Evolutionary conservation across 2,888 invertebrate genomes (phyloP), one percentile per base, ranked within the genome.

Genomic region (Axea sp.): DNA sequence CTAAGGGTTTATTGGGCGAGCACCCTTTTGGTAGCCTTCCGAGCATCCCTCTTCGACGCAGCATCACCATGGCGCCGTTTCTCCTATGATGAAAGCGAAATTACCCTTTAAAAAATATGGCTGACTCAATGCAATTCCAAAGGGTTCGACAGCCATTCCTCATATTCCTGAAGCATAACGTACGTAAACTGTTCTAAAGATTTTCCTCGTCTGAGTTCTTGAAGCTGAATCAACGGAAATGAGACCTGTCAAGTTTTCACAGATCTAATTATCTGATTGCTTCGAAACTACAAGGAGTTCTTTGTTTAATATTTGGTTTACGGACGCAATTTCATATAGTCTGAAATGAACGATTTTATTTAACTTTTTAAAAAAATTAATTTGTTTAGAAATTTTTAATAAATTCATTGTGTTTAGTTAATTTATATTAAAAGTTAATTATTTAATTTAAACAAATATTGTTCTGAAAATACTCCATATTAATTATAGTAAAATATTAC

Each of bases 1-100:
- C 82, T 80, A 82, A 83, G 86, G 87, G 84, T 86, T 84, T 87
- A 87, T 87, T 87, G 87, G 87, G 83, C 80, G 83, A 79, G 82
- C 85, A 83, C 82, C 84, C 81, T 77, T 76, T 72, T 45, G 68
- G 57, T 67, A 67, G 73, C 69, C 59, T 74, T 59, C 74, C 41
- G 47, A 47, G 69, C 78, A 51, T 73, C 78, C 80, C 77, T 80
- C 76, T 78, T 80, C 76, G 76, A 76, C 78, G 78, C 77, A 77
- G 78, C 80, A 76, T 80, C 78, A 73, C 75, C 71, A 72, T 60
- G 73, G 67, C 67, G 69, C 64, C 67, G 69, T 33, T 71, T 75
- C 78, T 74, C 71, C 76, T 68, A 78, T 78, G 81, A 83, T 81
- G 83, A 83, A 84, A 86, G 83, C 79, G 79, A 83, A 83, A 83